Conservation (phyloP, 92 coral and sea anemone genomes). For the Zoanthus gigantus region DNA sequence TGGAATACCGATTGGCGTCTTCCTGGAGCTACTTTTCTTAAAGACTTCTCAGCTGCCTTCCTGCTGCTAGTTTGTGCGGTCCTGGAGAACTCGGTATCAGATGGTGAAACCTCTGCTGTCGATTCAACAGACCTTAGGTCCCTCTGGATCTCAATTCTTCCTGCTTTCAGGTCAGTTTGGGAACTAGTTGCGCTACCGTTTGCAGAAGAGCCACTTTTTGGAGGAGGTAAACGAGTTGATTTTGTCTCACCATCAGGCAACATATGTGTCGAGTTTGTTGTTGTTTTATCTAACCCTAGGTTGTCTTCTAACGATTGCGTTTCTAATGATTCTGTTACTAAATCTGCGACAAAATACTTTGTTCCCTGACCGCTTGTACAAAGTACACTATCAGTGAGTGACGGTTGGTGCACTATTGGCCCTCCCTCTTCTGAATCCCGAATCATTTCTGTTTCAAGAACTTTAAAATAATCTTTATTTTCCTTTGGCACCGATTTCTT, state of each 20-base stretch:
- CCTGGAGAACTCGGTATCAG: background rate
- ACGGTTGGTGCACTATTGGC: background rate
- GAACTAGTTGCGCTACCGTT: background rate
- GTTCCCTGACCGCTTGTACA: background rate
- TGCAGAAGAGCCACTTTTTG: background rate
- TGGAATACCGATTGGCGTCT: slow-evolving; percentile 30
- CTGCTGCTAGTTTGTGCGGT: background rate
- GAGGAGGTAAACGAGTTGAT: background rate
- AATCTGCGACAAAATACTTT: background rate
- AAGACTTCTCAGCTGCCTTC: background rate
- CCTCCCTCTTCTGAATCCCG: background rate
- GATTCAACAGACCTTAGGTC: background rate
- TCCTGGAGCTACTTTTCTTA: background rate
- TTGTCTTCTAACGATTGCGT: background rate
- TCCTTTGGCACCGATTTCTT: background rate
- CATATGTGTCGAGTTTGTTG: background rate
- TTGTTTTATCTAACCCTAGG: background rate
- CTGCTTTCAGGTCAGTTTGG: background rate
- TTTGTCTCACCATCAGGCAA: background rate
- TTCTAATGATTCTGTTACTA: background rate
- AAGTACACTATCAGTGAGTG: background rate
- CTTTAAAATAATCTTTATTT: background rate
- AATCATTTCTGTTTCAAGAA: background rate
- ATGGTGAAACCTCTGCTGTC: background rate
- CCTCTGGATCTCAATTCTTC: background rate